Base-by-base conservation (phyloP, 2,888 invertebrate species). In the Abrostola triplasia region DNA sequence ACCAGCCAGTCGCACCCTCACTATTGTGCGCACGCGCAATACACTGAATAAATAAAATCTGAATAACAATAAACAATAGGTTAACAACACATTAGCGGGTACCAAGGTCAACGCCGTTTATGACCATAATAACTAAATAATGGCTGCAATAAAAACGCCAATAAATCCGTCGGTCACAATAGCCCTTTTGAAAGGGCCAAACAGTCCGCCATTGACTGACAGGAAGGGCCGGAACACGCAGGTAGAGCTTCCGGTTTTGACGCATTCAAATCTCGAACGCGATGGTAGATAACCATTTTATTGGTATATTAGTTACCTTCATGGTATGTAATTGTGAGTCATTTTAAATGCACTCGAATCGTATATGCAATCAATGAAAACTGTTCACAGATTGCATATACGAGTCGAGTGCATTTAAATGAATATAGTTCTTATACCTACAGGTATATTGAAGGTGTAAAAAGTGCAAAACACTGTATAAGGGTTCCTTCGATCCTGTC, bases 161-260 rank as follows among this genome's bases (percentile, higher is more conserved):
- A 74, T 77, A 79, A 80, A 73, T 63, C 55, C 52, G 59, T 40
- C 13, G 58, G 54, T 58, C 10, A 71, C 77, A 76, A 73, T 77
- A 65, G 76, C 72, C 24, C 76, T 69, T 80, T 83, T 76, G 42
- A 81, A 79, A 83, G 73, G 79, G 78, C 67, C 76, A 64, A 79
- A 82, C 76, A 70, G 51, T 67, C 57, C 69, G 57, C 67, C 62
- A 75, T 75, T 68, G 67, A 73, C 64, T 41, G 63, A 48, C 77
- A 73, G 77, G 83, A 77, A 81, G 76, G 79, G 70, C 84, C 84
- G 88, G 88, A 88, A 84, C 80, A 81, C 79, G 64, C 88, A 85
- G 85, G 87, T 83, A 86, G 79, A 77, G 70, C 72, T 85, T 88
- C 87, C 88, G 87, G 84, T 81, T 80, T 70, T 75, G 70, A 71